phyloP scores from a whole-genome alignment of 2,888 invertebrate genomes.

The Syritta pipiens region DNA sequence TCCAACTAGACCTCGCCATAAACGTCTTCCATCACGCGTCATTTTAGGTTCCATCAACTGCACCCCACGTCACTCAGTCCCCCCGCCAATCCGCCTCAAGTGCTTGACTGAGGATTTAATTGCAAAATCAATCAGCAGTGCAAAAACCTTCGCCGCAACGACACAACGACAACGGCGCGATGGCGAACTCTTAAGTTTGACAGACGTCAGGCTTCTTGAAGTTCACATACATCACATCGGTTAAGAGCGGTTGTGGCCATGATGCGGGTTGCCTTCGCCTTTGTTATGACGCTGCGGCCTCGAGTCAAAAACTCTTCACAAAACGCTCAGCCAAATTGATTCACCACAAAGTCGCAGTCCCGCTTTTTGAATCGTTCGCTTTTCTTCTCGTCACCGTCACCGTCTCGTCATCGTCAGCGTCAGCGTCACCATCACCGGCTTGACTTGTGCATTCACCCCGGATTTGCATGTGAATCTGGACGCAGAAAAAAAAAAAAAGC shows the following conservation, averaged over 20 bases:
- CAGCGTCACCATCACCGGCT: conserved; percentile 20
- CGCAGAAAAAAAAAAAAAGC: too few species aligned
- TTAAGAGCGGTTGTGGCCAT: conserved; percentile 42
- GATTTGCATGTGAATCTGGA: conserved; percentile 57
- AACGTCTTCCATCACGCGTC: conserved; percentile 43
- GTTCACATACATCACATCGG: conserved; percentile 39
- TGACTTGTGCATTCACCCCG: conserved; percentile 67
- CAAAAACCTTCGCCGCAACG: conserved; percentile 5
- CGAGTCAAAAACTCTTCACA: conserved; percentile 33
- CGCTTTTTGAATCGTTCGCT: conserved; percentile 39
- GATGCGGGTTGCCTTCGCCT: conserved; percentile 26
- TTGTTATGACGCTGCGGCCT: conserved; percentile 4
- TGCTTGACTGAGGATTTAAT: conserved; percentile 59
- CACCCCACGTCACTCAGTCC: neutral
- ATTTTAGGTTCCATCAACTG: conserved; percentile 18
- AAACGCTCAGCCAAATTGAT: conserved; percentile 62
- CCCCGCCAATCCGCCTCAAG: neutral
- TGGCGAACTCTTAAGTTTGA: conserved; percentile 52
- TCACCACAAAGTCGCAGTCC: conserved; percentile 23
- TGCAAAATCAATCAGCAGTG: conserved; percentile 59
- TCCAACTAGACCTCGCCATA: conserved; percentile 38
- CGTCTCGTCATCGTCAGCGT: neutral
- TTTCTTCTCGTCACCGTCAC: conserved; percentile 41
- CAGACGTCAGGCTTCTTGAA: conserved; percentile 65
- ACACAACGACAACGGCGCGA: conserved; percentile 15